phyloP scores from a whole-genome alignment of 2,888 invertebrate species.

The Agrochola litura region DNA sequence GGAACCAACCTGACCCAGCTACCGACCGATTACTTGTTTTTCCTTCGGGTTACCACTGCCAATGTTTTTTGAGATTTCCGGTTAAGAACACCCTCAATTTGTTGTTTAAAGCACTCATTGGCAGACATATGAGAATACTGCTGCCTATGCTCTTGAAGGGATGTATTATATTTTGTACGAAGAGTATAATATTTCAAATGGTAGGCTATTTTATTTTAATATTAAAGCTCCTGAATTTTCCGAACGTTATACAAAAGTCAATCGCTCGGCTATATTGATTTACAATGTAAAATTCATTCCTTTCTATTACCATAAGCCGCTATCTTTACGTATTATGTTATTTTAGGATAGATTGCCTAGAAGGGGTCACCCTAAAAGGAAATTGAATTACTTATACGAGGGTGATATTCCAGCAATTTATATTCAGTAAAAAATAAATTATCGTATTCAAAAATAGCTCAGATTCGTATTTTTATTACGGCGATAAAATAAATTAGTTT shows the following conservation, averaged over 20 bases:
- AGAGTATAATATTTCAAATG: constrained; percentile 22
- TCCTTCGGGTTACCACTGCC: not conserved
- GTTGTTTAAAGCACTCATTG: not conserved
- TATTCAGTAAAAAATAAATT: constrained; percentile 58
- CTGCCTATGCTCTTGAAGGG: not conserved
- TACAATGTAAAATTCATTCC: constrained; percentile 70
- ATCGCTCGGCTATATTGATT: constrained; percentile 62
- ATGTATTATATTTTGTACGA: not conserved
- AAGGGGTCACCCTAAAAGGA: constrained; percentile 70
- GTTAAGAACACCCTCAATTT: too few species aligned
- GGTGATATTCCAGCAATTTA: constrained; percentile 60
- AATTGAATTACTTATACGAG: constrained; percentile 71
- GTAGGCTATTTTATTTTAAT: constrained; percentile 32
- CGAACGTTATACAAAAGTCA: constrained; percentile 41
- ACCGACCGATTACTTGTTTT: not conserved
- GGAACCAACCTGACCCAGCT: not conserved
- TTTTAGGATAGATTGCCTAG: constrained; percentile 79
- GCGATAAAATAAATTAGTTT: constrained; percentile 57
- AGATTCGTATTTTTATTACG: constrained; percentile 48
- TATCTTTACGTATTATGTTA: constrained; percentile 76
- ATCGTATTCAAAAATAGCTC: constrained; percentile 52
- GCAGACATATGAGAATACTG: not conserved
- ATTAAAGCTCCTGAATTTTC: constrained; percentile 32
- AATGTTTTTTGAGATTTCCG: not conserved
- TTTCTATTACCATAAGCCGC: constrained; percentile 69